phyloP scores from a whole-genome alignment of 23 tunicate genomes.

The Styela clava region DNA sequence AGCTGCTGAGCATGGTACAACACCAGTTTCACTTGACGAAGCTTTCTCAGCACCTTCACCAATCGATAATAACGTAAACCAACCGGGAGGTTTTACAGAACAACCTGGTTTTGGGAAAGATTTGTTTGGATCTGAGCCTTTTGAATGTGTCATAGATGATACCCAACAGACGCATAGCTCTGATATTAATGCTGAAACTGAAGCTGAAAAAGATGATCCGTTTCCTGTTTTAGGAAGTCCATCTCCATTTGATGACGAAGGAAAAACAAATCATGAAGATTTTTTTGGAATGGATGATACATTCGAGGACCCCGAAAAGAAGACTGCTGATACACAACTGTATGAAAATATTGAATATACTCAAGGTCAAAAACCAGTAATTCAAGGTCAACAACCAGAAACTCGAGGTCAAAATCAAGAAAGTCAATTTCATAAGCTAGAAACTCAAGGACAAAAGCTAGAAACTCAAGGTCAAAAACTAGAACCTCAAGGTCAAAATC shows the following conservation, averaged over 20 bases:
- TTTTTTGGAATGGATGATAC: not conserved
- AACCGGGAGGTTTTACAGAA: not conserved
- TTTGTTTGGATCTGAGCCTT: slow-evolving; percentile 6
- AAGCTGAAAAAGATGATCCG: not conserved
- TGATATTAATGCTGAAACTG: not conserved
- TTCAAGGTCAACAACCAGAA: too few relatives aligned
- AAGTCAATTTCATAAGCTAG: too few relatives aligned
- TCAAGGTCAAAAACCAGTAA: too few relatives aligned
- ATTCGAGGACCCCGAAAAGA: not conserved
- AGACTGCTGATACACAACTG: not conserved
- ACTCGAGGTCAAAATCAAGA: too few relatives aligned
- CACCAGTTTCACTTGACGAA: not conserved
- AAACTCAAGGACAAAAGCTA: too few relatives aligned
- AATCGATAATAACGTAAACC: not conserved
- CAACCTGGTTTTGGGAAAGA: not conserved
- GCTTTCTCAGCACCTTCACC: not conserved
- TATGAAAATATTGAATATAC: not conserved
- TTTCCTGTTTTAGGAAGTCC: not conserved
- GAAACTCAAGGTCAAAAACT: too few relatives aligned
- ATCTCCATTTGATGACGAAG: not conserved
- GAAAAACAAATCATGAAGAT: not conserved
- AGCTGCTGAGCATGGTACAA: not conserved
- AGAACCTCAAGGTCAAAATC: too few relatives aligned
- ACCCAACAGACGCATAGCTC: not conserved
- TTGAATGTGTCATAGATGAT: not conserved